Evolutionary conservation across 2,113 vertebrate genomes (phyloP), one percentile per base, ranked within the genome.

Genomic region (Sitta europaea): DNA sequence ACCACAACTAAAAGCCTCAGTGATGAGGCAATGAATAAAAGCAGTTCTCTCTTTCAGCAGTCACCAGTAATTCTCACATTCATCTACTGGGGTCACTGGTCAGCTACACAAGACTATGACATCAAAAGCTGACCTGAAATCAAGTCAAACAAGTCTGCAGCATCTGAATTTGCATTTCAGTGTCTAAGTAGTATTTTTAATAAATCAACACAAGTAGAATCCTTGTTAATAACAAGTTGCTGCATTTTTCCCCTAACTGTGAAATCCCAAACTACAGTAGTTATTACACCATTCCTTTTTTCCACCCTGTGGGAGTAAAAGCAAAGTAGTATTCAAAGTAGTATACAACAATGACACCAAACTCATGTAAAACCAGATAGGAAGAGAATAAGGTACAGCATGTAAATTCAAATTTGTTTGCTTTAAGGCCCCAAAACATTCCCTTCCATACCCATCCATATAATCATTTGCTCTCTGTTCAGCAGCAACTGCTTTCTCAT

Each of bases 381-480:
- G 14, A 61, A 13, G 9, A 88, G 14, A 77, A 16, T 22, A 6
- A 86, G 38, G 31, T 23, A 75, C 6, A 88, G 21, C 10, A 50
- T 4, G 8, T 6, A 67, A 81, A 58, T 29, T 63, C 29, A 65
- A 12, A 28, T 47, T 43, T 5, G 3, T 33, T 50, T 50, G 43
- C 18, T 78, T 61, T 22, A 38, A 66, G 54, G 25, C 15, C 68
- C 42, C 3, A 2, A 57, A 85, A 58, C 14, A 71, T 47, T 67
- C n/a, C 38, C 11, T 58, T 63, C 19, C 99, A 35, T 97, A 99
- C 99, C 99, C 99, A 92, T 99, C 99, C 86, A 99, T 99, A 78
- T 98, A 99, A 97, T 99, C 99, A 85, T 99, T 99, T 77, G 98
- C 98, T 97, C 99, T 98, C 97, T 99, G 99, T 61, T 99, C 99